phyloP scores from a whole-genome alignment of 2,797 vertebrate species.

The Pogonophryne albipinna region DNA sequence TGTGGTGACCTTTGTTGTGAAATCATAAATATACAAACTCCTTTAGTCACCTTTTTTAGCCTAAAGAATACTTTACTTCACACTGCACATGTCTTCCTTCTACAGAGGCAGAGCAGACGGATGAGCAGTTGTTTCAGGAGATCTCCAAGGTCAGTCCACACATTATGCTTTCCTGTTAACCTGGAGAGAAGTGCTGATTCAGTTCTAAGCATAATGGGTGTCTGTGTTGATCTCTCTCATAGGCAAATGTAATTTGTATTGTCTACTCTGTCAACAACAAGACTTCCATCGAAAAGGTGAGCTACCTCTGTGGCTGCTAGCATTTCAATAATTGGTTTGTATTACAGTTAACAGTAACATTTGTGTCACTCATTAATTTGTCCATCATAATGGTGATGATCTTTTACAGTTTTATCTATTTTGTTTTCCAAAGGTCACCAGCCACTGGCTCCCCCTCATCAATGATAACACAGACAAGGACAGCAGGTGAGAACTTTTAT shows the following conservation, averaged over 20 bases:
- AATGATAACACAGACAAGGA: constrained; percentile 98
- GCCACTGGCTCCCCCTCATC: constrained; percentile 98
- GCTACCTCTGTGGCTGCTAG: constrained; percentile 12
- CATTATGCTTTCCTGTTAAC: neutral
- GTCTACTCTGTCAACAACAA: constrained; percentile 87
- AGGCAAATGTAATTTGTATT: constrained; percentile 89
- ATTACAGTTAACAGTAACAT: constrained; percentile 11
- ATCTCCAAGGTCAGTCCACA: constrained; percentile 90
- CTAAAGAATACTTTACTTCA: neutral
- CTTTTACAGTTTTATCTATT: neutral
- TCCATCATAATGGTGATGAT: neutral
- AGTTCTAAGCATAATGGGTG: constrained; percentile 30
- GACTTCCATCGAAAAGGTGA: constrained; percentile 87
- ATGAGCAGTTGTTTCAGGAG: constrained; percentile 96
- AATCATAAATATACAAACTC: neutral
- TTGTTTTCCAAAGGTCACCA: constrained; percentile 88
- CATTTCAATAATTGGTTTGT: constrained; percentile 45
- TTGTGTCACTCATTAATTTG: neutral
- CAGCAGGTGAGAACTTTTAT: constrained; percentile 87
- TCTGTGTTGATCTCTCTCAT: constrained; percentile 31
- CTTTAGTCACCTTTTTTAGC: neutral
- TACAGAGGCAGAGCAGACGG: constrained; percentile 94
- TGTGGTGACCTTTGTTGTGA: neutral
- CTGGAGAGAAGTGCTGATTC: constrained; percentile 9
- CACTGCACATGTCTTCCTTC: constrained; percentile 10